These are phyloP conservation scores for Psammodynastes pulverulentus DNA, from an alignment of 2,113 vertebrate species.

Conservation along the genomic window DNA sequence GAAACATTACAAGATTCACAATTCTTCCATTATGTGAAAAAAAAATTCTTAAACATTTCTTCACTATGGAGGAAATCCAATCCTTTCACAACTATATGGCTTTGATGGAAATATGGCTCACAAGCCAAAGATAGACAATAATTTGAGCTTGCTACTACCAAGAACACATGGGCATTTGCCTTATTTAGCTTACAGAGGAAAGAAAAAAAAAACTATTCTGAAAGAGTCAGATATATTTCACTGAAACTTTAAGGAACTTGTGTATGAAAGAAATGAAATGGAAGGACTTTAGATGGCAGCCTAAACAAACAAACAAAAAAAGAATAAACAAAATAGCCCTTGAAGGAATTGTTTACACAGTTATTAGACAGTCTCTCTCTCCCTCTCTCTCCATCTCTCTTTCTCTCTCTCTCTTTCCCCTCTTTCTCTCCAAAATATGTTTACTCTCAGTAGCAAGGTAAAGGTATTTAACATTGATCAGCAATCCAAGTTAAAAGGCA, in stretches of 20 bases:
- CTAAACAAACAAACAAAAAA: background rate
- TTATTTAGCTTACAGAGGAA: background rate
- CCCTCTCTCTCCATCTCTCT: too few species aligned
- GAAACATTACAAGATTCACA: background rate
- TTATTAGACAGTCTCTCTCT: background rate
- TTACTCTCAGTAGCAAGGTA: background rate
- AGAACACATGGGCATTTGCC: slow-evolving; percentile 6
- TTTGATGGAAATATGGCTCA: slow-evolving; percentile 20
- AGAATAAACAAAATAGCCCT: background rate
- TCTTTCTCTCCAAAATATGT: background rate
- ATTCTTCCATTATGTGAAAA: background rate
- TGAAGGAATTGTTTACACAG: background rate
- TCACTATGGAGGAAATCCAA: slow-evolving; percentile 7
- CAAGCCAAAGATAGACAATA: background rate
- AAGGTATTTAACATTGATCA: background rate
- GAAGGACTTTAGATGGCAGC: background rate
- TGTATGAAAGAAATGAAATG: background rate
- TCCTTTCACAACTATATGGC: background rate
- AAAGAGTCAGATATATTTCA: background rate
- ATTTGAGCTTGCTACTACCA: background rate
- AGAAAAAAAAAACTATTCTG: background rate
- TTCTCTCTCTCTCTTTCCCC: too few species aligned
- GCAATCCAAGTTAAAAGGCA: background rate
- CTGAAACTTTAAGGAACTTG: background rate
- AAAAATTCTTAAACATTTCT: background rate